Conservation (phyloP, 2,797 vertebrate genomes). For the Enteromius anoplus region DNA sequence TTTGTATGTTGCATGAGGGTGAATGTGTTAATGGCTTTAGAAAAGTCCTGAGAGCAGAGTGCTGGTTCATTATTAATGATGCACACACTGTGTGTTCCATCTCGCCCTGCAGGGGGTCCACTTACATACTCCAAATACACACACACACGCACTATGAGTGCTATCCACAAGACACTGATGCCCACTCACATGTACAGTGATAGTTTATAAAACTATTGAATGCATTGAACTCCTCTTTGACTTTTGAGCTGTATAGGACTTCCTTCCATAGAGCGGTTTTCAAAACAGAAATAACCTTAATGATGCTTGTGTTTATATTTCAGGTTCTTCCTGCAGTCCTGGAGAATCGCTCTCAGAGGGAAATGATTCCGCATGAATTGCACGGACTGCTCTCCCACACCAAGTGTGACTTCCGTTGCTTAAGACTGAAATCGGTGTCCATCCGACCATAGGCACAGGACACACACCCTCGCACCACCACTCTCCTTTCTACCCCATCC, state of each 20-base stretch:
- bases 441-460: constrained; percentile 83
- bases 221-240: not conserved
- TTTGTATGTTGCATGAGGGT: not conserved
- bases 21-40: constrained; percentile 21
- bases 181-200: constrained; percentile 38
- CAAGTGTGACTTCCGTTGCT: constrained; percentile 84
- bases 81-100: constrained; percentile 69
- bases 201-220: constrained; percentile 14
- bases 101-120: constrained; percentile 67
- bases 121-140: constrained; percentile 48
- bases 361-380: constrained; percentile 99
- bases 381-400: constrained; percentile 81
- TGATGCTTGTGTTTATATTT: constrained; percentile 46
- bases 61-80: constrained; percentile 71
- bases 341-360: constrained; percentile 83
- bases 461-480: constrained; percentile 60
- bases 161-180: constrained; percentile 64
- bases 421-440: constrained; percentile 83
- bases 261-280: not conserved
- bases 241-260: not conserved
- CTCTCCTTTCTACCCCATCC: constrained; percentile 60
- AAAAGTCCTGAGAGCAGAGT: constrained; percentile 39
- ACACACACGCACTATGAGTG: constrained; percentile 42
- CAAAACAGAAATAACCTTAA: constrained; percentile 1
- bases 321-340: constrained; percentile 84